phyloP scores from a whole-genome alignment of 2,888 invertebrate species.

The Panorpa germanica region DNA sequence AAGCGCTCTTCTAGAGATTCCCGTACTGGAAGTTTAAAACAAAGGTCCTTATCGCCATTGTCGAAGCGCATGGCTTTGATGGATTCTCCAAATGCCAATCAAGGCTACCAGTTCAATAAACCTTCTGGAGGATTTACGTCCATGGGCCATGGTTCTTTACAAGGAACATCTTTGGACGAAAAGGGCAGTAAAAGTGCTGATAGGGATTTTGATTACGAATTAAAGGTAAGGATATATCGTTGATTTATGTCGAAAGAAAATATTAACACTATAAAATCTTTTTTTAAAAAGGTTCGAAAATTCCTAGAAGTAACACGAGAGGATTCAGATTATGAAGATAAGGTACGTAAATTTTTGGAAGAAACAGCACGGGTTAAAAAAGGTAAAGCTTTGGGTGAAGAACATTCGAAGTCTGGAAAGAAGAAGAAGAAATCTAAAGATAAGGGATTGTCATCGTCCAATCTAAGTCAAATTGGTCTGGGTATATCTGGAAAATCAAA shows the following conservation, averaged over 20 bases:
- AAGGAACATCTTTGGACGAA: constrained; percentile 49
- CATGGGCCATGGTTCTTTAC: no score
- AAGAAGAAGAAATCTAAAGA: constrained; percentile 30
- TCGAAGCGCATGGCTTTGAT: constrained; percentile 69
- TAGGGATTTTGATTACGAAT: constrained; percentile 41
- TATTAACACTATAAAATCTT: constrained; percentile 4
- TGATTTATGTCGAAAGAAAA: not conserved
- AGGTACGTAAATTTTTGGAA: constrained; percentile 69
- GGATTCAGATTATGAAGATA: constrained; percentile 72
- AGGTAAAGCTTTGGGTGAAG: constrained; percentile 40
- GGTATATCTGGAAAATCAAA: no score
- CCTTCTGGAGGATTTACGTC: constrained; percentile 25
- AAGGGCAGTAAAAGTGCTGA: constrained; percentile 32
- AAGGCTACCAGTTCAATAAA: constrained; percentile 17
- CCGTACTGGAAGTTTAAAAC: constrained; percentile 37
- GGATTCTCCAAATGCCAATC: constrained; percentile 30
- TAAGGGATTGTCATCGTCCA: no score
- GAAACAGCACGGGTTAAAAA: constrained; percentile 62
- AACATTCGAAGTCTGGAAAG: constrained; percentile 38
- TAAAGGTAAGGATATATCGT: constrained; percentile 25
- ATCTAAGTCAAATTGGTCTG: constrained; percentile 15
- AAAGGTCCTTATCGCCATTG: constrained; percentile 58
- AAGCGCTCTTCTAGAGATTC: constrained; percentile 36
- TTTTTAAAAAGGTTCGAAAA: constrained; percentile 32
- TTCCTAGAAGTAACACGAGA: constrained; percentile 64